Percentiles rank a stretch among this genome's conserved stretches.
Evolutionary conservation across 2,113 vertebrate species (phyloP).

Genomic region (Urocitellus parryii): DNA sequence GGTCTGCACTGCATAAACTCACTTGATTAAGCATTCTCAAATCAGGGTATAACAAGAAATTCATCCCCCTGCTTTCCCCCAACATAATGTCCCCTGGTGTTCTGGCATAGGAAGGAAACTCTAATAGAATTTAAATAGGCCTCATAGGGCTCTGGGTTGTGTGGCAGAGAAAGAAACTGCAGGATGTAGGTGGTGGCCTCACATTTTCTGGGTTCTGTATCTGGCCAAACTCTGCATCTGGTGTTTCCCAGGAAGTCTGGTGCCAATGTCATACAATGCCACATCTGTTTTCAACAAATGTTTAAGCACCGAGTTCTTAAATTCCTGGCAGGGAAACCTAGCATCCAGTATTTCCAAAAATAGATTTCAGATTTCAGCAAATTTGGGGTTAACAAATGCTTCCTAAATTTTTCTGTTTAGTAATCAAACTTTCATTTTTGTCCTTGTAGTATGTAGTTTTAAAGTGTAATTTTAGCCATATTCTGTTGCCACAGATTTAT

Average conservation of each 20-base stretch:
- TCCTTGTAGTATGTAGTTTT: neutral
- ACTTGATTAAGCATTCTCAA: conserved; percentile 83
- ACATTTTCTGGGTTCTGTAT: conserved; percentile 61
- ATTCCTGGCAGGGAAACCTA: conserved; percentile 74
- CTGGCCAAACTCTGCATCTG: conserved; percentile 81
- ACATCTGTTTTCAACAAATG: conserved; percentile 83
- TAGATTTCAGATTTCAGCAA: conserved; percentile 71
- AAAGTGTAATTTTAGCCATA: neutral
- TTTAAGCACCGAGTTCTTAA: conserved; percentile 69
- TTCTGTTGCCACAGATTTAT: neutral
- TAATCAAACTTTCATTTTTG: conserved; percentile 36
- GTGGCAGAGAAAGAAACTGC: conserved; percentile 60
- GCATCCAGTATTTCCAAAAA: conserved; percentile 70
- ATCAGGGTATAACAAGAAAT: conserved; percentile 63
- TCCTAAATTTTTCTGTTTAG: conserved; percentile 45
- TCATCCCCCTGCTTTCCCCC: neutral
- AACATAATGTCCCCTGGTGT: conserved; percentile 55
- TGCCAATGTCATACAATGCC: conserved; percentile 79
- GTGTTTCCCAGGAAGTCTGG: conserved; percentile 58
- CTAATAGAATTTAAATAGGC: conserved; percentile 70
- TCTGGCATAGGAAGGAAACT: neutral
- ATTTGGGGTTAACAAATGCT: conserved; percentile 66
- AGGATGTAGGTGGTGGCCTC: conserved; percentile 73
- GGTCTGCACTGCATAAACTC: conserved; percentile 72
- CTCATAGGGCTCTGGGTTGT: conserved; percentile 27